Evolutionary conservation across 2,113 vertebrate species (phyloP), one percentile per base, ranked within the genome.

Genomic region (Phylloscopus trochiloides): DNA sequence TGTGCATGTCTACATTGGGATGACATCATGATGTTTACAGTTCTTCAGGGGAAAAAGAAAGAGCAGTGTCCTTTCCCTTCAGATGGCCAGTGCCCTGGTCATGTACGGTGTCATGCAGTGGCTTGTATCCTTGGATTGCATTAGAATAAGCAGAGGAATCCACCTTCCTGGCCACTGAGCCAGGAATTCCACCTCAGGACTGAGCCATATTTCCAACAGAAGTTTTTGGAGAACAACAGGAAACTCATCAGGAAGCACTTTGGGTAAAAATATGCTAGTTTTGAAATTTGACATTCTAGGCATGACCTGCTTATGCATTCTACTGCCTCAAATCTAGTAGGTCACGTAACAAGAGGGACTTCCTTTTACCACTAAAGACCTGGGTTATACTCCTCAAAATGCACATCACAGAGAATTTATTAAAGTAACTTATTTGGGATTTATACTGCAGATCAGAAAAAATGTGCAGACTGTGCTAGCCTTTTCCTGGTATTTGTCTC

Each of bases 171-270:
- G 42, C 28, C 17, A 45, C 55, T 70, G 10, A 34, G 19, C 13
- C n/a, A 55, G n/a, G 20, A 77, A 61, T 57, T 77, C 26, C 24
- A 40, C 3, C 15, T 57, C 52, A 51, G 3, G 22, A 54, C 9
- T 51, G 38, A 61, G 25, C 42, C 1, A 3, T 38, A 63, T 51
- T 78, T 58, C 36, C 36, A 72, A 18, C 0, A 71, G 9, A 50
- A 71, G 2, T 19, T 75, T 68, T 59, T 59, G 25, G 17, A 48
- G 31, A 88, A 25, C 24, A 63, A 73, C 24, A 51, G 25, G 54
- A 76, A 73, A 73, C 20, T 61, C 0, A 0, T 38, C 40, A 57
- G 91, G n/a, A 78, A 74, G 15, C 2, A 34, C 0, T 82, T 74
- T 20, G 22, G 18, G 11, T 38, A 61, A 70, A 81, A 74, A 85